Evolutionary conservation across 2,888 invertebrate genomes (phyloP).

Genomic region (Sthenelais limicola): DNA sequence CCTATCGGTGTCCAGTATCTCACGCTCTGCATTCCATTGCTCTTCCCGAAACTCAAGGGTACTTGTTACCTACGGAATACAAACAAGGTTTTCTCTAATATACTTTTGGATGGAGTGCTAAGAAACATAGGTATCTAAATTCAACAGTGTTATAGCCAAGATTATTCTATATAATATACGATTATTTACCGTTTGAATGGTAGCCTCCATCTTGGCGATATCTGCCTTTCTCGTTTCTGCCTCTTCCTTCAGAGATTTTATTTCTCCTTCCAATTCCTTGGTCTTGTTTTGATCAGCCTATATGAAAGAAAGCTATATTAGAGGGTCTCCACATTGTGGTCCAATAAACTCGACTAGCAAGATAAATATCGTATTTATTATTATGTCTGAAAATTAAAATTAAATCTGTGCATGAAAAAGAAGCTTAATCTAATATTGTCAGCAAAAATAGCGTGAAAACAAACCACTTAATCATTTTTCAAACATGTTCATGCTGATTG

Average conservation of each 20-base stretch:
- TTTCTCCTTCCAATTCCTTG: constrained; percentile 52
- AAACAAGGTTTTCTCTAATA: background rate
- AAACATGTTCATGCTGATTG: no score
- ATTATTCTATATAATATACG: background rate
- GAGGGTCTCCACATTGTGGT: constrained; percentile 4
- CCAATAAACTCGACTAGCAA: background rate
- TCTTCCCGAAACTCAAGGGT: constrained; percentile 41
- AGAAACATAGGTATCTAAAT: no score
- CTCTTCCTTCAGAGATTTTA: constrained; percentile 55
- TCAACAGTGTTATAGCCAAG: background rate
- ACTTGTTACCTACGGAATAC: background rate
- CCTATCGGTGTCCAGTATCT: constrained; percentile 42
- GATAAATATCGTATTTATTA: background rate
- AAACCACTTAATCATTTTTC: no score
- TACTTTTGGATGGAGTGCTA: no score
- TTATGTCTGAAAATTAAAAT: background rate
- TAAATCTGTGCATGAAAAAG: background rate
- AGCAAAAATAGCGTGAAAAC: no score
- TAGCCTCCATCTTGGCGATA: constrained; percentile 58
- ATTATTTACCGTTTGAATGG: constrained; percentile 64
- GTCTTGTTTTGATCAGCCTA: constrained; percentile 10
- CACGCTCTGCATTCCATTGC: constrained; percentile 46
- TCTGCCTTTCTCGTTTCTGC: constrained; percentile 57
- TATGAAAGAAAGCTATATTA: background rate
- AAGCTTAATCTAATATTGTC: background rate